phyloP scores from a whole-genome alignment of 2,113 vertebrate species.

The Chloropsis hardwickii region DNA sequence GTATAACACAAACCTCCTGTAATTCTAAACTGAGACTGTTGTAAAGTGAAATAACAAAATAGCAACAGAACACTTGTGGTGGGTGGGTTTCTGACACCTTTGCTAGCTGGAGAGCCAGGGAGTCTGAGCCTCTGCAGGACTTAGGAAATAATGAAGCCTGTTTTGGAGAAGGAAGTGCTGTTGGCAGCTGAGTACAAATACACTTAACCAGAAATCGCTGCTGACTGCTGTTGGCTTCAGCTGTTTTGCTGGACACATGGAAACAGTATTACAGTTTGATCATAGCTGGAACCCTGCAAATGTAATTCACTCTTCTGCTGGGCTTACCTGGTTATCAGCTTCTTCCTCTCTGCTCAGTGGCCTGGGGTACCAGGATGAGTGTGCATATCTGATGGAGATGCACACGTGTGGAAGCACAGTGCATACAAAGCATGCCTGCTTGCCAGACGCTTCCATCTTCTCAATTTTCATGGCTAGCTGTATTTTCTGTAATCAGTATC shows the following conservation, averaged over 20 bases:
- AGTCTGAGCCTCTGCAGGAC: background rate
- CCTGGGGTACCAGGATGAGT: background rate
- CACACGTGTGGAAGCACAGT: background rate
- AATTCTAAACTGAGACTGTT: background rate
- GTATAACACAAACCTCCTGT: background rate
- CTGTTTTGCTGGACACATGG: background rate
- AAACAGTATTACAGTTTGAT: background rate
- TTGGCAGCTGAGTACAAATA: background rate
- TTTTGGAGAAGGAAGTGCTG: background rate
- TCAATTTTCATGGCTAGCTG: background rate
- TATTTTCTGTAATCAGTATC: background rate
- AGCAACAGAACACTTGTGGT: background rate
- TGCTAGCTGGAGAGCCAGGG: background rate
- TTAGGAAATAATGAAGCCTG: background rate
- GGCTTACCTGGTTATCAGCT: background rate
- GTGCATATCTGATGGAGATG: rapidly evolving
- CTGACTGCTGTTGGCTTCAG: background rate
- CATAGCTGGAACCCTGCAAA: background rate
- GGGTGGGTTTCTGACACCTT: background rate
- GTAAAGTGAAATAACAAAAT: background rate
- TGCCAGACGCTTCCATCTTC: background rate
- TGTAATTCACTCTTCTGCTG: background rate
- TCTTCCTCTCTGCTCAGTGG: background rate
- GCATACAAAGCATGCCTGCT: background rate
- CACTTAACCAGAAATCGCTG: background rate